Base-by-base conservation (phyloP, 2,113 vertebrate genomes). In the Hemichromis elongatus region DNA sequence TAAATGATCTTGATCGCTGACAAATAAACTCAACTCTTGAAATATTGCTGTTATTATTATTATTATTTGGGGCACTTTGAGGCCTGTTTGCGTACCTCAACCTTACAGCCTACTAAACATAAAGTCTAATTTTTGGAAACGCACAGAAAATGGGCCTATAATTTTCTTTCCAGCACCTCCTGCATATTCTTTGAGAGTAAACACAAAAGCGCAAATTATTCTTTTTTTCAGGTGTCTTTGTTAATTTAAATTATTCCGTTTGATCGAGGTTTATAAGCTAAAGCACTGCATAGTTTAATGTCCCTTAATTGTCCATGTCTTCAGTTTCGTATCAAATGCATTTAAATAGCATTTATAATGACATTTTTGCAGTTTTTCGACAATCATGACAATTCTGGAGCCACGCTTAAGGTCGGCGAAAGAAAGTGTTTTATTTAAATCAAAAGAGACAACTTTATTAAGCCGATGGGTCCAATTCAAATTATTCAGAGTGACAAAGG, bases 401-500 rank as follows among this genome's bases (percentile, higher is more conserved):
- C 42, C 68, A 47, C 26, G 16, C 24, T 82, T n/a, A 21, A 61
- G 4, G 24, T 24, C 16, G 4, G 59, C 55, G 47, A 68, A 77
- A 77, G 14, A 83, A 80, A 83, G 82, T 19, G 45, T 18, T 89
- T 88, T 79, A 75, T 68, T 55, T 70, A 82, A 88, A 70, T 52
- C 79, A 73, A 86, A 61, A 56, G 33, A 80, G 1, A 37, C 53
- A 70, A 35, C 7, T 21, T 4, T 61, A 50, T 16, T 28, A 79
- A 77, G 77, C 14, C 37, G 35, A 26, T 8, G 5, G 59, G 85
- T 52, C 2, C 26, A 45, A 77, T n/a, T 42, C 9, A 61, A 56
- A 35, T 6, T 28, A 7, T 42, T 40, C 19, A 30, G 16, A 77
- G 40, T 75, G 59, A 81, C 53, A 70, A 50, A 59, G 47, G 63